Base-by-base conservation (phyloP, 2,797 vertebrate genomes). In the Clamator glandarius region DNA sequence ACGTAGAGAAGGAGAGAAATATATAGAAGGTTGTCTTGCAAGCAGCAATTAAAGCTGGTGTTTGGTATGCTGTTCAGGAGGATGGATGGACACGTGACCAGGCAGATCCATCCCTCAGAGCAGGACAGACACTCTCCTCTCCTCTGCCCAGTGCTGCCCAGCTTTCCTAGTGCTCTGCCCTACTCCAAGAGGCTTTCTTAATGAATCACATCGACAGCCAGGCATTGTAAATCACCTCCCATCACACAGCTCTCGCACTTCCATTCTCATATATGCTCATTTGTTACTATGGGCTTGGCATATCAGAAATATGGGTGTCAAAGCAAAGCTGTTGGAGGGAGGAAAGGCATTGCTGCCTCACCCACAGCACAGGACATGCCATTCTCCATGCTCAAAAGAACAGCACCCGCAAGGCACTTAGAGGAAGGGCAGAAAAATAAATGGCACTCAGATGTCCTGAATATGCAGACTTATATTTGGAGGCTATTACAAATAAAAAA, bases 391-490 rank as follows among this genome's bases (percentile, higher is more conserved):
- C 61, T 59, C 6, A 0, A 90, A 41, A 78, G 57, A 84, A 57
- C 8, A 12, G 31, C 61, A 52, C 82, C 68, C 8, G 9, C 1
- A 1, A 95, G 42, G 54, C 78, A 76, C 35, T 93, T 72, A 55
- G 0, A 5, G 33, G 48, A 92, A 84, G 76, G 39, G 35, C 59
- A 73, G 39, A 52, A 46, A 19, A 42, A 72, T 70, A 91, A 64
- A 54, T 3, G 4, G 46, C 41, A 61, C 41, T 69, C 57, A 87
- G n/a, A 69, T 58, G n/a, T 62, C 59, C 84, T 85, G 84, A 84
- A 74, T 81, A 76, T 51, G 84, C 81, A 91, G 58, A 54, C 92
- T 94, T 95, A 83, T 89, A 93, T 92, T 84, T 92, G 59, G 89
- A 78, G 20, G 57, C 50, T 87, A 50, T 81, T 88, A 59, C 51